Percentiles rank a stretch among this genome's conserved stretches.
Conservation (phyloP, 2,888 invertebrate genomes). For the Scrobipalpa atriplicella region DNA sequence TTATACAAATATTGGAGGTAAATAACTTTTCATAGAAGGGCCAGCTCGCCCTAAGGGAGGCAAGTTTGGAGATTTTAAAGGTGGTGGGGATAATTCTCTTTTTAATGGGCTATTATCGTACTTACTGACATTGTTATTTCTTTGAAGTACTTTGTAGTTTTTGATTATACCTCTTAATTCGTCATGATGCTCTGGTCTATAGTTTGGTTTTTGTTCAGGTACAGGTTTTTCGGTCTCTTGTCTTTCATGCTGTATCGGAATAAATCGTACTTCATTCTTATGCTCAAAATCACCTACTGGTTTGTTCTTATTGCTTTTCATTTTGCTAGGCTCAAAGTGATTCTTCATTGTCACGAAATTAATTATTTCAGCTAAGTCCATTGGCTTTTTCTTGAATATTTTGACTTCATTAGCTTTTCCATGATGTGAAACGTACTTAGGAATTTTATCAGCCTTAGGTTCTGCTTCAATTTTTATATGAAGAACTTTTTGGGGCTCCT, state of each 20-base stretch:
- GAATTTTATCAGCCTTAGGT: slow-evolving; percentile 52
- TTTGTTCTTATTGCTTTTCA: slow-evolving; percentile 55
- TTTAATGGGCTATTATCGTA: slow-evolving; percentile 47
- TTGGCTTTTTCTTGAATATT: slow-evolving; percentile 52
- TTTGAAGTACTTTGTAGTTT: slow-evolving; percentile 74
- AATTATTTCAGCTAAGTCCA: slow-evolving; percentile 64
- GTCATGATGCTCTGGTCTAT: slow-evolving; percentile 50
- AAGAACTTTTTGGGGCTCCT: slow-evolving; percentile 31
- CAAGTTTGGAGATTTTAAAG: slow-evolving; percentile 56
- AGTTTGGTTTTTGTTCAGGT: slow-evolving; percentile 35
- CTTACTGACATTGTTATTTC: slow-evolving; percentile 58
- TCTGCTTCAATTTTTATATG: slow-evolving; percentile 46
- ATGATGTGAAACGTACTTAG: slow-evolving; percentile 55
- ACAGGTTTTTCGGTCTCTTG: slow-evolving; percentile 45
- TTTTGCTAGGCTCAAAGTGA: slow-evolving; percentile 68
- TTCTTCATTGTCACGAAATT: slow-evolving; percentile 68
- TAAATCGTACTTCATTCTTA: slow-evolving; percentile 49
- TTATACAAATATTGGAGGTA: slow-evolving; percentile 69
- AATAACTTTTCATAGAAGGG: slow-evolving; percentile 70
- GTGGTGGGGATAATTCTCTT: slow-evolving; percentile 55
- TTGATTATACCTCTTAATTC: slow-evolving; percentile 69
- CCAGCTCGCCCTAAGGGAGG: slow-evolving; percentile 75
- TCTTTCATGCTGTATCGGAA: slow-evolving; percentile 46
- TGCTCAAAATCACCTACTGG: slow-evolving; percentile 46
- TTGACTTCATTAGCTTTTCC: slow-evolving; percentile 58